A percentile compares a stretch with the other conserved stretches of the same genome.
Conservation (phyloP, 2,113 vertebrate genomes). For the Eulemur macaco region DNA sequence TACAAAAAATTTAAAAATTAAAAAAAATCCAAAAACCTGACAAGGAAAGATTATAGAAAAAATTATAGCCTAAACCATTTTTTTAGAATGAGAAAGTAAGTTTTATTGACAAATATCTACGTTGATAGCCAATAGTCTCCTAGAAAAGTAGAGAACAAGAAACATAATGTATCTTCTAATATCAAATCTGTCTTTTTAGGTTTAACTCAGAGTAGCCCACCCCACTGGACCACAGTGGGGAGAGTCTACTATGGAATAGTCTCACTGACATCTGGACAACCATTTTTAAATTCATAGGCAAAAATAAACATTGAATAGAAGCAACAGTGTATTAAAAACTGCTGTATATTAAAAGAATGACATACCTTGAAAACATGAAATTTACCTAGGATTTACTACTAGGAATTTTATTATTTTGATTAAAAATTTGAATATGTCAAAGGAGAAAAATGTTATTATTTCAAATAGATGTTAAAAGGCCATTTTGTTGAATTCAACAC, state of each 20-base stretch:
- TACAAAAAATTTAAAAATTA: no score
- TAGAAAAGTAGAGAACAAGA: background rate
- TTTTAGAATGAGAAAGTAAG: background rate
- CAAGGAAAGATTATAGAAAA: background rate
- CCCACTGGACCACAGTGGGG: background rate
- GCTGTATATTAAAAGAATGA: background rate
- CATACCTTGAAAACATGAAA: background rate
- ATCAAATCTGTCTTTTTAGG: background rate
- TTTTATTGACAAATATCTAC: slow-evolving; percentile 5
- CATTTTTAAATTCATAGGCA: background rate
- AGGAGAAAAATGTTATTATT: background rate
- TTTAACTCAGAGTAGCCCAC: background rate
- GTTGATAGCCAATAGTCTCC: background rate
- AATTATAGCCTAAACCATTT: background rate
- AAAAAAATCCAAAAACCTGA: background rate
- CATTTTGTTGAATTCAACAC: background rate
- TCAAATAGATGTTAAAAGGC: background rate
- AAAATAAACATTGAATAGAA: background rate
- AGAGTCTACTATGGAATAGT: background rate
- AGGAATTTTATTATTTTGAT: background rate
- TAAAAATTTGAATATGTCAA: background rate
- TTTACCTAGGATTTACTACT: background rate
- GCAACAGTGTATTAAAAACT: background rate
- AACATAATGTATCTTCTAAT: background rate
- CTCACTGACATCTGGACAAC: background rate